phyloP scores from a whole-genome alignment of 1,140 invertebrate species.

The Drosophila ananassae region DNA sequence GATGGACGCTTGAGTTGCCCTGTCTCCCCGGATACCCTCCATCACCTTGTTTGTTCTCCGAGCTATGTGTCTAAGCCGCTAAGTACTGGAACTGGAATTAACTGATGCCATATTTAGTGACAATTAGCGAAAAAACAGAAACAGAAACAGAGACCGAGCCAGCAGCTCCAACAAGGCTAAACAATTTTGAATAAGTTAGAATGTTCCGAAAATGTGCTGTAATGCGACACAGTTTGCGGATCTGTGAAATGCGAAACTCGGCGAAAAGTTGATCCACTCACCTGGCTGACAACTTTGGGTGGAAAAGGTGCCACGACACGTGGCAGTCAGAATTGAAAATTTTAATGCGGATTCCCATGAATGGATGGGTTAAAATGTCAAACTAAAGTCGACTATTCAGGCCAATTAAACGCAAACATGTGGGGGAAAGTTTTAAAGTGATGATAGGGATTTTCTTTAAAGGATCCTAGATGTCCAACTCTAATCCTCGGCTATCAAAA shows the following conservation, averaged over 20 bases:
- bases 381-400: slow-evolving; percentile 5
- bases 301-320: slow-evolving; percentile 27
- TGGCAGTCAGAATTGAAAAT: slow-evolving; percentile 33
- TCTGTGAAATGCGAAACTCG: slow-evolving; percentile 34
- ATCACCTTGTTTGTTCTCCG: not conserved
- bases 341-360: not conserved
- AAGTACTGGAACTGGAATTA: slow-evolving; percentile 53
- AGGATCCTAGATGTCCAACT: not conserved
- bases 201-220: slow-evolving; percentile 35
- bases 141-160: slow-evolving; percentile 4
- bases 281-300: slow-evolving; percentile 12
- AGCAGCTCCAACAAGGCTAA: slow-evolving; percentile 16
- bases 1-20: slow-evolving; percentile 32
- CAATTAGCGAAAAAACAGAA: slow-evolving; percentile 44
- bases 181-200: slow-evolving; percentile 23
- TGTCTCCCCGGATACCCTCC: no score
- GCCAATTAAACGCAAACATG: slow-evolving; percentile 6
- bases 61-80: slow-evolving; percentile 6
- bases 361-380: slow-evolving; percentile 27
- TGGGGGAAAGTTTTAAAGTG: slow-evolving; percentile 6
- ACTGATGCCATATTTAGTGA: slow-evolving; percentile 64
- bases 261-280: slow-evolving; percentile 25
- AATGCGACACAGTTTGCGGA: slow-evolving; percentile 48
- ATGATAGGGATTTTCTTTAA: slow-evolving; percentile 15
- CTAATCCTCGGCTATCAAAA: slow-evolving; percentile 5